Evolutionary conservation across 2,888 invertebrate genomes (phyloP).

Genomic region (Pseudococcus jackbeardsleyi): DNA sequence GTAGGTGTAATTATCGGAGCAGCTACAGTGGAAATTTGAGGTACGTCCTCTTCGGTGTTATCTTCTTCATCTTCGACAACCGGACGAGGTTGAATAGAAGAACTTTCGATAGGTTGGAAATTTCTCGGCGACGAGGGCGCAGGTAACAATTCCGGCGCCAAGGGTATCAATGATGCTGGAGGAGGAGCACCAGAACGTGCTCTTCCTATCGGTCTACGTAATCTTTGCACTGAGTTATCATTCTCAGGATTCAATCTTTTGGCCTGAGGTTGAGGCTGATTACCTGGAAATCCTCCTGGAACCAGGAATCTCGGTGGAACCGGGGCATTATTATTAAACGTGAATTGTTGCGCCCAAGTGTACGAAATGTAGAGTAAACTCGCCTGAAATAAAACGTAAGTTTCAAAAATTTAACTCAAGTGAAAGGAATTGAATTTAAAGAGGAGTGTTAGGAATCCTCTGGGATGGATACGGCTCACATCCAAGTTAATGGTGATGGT

Average conservation of each 20-base stretch:
- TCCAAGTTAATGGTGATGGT: background rate
- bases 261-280: conserved; percentile 67
- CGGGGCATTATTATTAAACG: conserved; percentile 70
- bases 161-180: conserved; percentile 68
- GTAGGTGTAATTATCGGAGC: conserved; percentile 69
- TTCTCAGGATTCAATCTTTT: conserved; percentile 71
- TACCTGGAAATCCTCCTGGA: conserved; percentile 76
- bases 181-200: conserved; percentile 69
- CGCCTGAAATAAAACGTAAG: background rate
- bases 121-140: conserved; percentile 32
- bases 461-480: background rate
- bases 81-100: conserved; percentile 70
- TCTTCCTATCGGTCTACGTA: conserved; percentile 51
- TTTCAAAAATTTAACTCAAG: background rate
- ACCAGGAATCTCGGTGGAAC: conserved; percentile 78
- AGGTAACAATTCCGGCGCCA: conserved; percentile 38
- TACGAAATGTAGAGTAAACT: conserved; percentile 18
- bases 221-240: conserved; percentile 69
- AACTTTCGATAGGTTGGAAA: background rate
- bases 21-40: conserved; percentile 70
- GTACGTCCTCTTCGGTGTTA: conserved; percentile 72
- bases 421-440: background rate
- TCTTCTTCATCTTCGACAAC: conserved; percentile 69
- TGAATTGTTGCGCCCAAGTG: conserved; percentile 50
- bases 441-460: background rate